Evolutionary conservation across 64 coral and sea anemone species (phyloP).

Genomic region (Acropora yongei): DNA sequence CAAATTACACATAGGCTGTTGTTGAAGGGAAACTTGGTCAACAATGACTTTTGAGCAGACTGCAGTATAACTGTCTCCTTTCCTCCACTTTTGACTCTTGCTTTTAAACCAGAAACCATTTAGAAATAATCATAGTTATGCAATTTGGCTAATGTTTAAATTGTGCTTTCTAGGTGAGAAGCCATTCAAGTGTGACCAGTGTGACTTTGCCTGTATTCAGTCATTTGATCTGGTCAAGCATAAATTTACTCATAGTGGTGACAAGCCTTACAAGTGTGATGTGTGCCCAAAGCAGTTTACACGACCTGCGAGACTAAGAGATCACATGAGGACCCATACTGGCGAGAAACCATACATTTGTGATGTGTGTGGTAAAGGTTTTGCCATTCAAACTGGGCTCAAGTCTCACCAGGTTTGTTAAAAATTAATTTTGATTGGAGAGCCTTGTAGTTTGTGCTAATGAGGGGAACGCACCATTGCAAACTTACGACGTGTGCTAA

Average conservation of each 20-base stretch:
- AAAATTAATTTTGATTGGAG: background rate
- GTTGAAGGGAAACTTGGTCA: no score
- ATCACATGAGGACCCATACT: slow-evolving; percentile 95
- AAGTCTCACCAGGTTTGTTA: slow-evolving; percentile 89
- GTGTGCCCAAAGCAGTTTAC: slow-evolving; percentile 97
- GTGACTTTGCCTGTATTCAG: slow-evolving; percentile 99
- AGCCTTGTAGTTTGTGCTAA: no score
- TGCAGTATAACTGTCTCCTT: no score
- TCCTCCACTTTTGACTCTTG: no score
- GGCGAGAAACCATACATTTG: slow-evolving; percentile 93
- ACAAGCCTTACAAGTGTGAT: slow-evolving; percentile 98
- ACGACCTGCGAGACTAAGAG: slow-evolving; percentile 87
- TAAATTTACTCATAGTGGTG: slow-evolving; percentile 96
- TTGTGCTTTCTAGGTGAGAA: slow-evolving; percentile 84
- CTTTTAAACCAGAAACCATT: no score
- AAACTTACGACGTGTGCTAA: no score
- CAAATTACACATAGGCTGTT: no score
- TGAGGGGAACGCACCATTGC: no score
- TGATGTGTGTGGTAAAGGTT: slow-evolving; percentile 95
- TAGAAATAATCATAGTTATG: no score
- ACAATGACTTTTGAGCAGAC: no score
- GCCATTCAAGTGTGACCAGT: slow-evolving; percentile 98
- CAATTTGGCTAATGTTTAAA: background rate
- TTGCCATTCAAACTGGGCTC: slow-evolving; percentile 97
- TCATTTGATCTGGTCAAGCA: slow-evolving; percentile 98